phyloP scores from a whole-genome alignment of 2,113 vertebrate genomes.

The Python bivittatus region DNA sequence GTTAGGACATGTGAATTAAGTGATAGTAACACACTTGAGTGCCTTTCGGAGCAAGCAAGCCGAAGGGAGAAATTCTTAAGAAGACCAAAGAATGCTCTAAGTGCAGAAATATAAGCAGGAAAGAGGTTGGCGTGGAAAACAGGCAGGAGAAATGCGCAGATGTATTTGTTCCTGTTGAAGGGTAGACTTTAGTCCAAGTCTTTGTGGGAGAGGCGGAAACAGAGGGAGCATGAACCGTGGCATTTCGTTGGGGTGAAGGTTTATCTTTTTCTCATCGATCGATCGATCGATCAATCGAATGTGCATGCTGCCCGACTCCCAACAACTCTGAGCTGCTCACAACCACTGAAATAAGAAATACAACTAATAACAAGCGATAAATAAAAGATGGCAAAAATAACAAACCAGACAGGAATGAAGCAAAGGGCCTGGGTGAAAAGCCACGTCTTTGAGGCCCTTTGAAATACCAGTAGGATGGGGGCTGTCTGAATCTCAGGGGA shows the following conservation, averaged over 20 bases:
- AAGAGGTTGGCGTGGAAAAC: not conserved
- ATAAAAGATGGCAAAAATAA: too few species aligned
- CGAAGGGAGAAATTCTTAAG: not conserved
- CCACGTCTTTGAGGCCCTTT: too few species aligned
- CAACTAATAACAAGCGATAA: too few species aligned
- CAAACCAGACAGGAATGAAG: too few species aligned
- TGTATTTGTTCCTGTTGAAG: not conserved
- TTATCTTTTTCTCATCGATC: not conserved
- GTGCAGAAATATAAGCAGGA: not conserved
- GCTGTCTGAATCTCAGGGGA: too few species aligned
- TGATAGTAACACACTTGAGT: not conserved
- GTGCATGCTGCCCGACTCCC: not conserved
- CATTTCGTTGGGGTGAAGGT: not conserved
- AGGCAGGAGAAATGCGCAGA: not conserved
- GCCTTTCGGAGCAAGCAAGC: not conserved
- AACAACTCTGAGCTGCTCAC: too few species aligned
- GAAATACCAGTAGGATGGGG: too few species aligned
- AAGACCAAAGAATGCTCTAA: not conserved
- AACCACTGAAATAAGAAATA: too few species aligned
- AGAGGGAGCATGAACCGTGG: not conserved
- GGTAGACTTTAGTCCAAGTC: not conserved
- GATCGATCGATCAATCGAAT: not conserved
- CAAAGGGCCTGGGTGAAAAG: too few species aligned
- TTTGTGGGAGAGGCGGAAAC: not conserved
- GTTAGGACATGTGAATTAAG: not conserved